phyloP scores from a whole-genome alignment of 2,797 vertebrate genomes.

The Coregonus sp. region DNA sequence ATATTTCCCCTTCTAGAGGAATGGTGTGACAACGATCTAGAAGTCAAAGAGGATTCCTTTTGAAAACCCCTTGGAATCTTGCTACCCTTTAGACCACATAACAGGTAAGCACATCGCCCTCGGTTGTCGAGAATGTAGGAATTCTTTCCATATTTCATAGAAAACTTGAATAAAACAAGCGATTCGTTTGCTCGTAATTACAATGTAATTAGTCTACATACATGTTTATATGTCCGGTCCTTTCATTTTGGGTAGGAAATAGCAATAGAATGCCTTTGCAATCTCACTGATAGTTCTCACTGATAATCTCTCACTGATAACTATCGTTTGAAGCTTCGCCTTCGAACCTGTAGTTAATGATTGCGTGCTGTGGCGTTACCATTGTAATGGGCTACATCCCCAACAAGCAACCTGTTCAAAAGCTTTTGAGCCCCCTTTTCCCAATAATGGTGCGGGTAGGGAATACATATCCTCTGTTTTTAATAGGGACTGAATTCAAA shows the following conservation, averaged over 20 bases:
- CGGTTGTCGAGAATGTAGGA: background rate
- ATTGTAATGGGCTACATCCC: constrained; percentile 11
- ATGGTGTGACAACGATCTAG: constrained; percentile 34
- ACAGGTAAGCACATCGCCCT: constrained; percentile 44
- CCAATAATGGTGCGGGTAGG: constrained; percentile 7
- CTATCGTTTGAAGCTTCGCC: constrained; percentile 8
- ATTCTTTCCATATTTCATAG: background rate
- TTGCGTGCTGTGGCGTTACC: constrained; percentile 8
- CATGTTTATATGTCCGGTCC: background rate
- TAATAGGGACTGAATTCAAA: constrained; percentile 40
- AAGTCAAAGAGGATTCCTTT: constrained; percentile 24
- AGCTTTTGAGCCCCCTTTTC: constrained; percentile 14
- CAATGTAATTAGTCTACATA: background rate
- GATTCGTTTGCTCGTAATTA: background rate
- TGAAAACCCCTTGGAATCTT: constrained; percentile 26
- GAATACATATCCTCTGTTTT: constrained; percentile 27
- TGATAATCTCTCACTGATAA: background rate
- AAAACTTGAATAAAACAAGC: background rate
- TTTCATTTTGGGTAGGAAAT: constrained; percentile 4
- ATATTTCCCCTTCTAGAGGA: constrained; percentile 30
- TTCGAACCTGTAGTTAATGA: constrained; percentile 37
- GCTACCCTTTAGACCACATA: constrained; percentile 24
- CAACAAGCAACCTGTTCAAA: constrained; percentile 23
- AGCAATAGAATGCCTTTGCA: background rate
- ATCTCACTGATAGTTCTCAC: background rate